These are phyloP conservation scores for Leptogaster cylindrica DNA, from an alignment of 2,888 invertebrate genomes.

Conservation along the genomic window DNA sequence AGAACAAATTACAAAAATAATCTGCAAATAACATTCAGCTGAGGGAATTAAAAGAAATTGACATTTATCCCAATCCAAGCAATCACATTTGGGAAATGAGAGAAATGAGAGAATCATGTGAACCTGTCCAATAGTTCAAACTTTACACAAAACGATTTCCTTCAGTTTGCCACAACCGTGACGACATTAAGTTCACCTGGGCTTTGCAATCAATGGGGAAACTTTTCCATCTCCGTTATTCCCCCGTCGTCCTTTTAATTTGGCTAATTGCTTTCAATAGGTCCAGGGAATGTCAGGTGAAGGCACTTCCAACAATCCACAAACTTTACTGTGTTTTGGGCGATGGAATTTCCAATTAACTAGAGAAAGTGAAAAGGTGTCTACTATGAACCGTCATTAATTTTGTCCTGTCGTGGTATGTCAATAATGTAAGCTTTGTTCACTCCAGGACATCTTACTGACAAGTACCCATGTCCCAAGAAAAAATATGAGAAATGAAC, in stretches of 20 bases:
- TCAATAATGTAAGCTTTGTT: slow-evolving; percentile 20
- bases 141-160: background rate
- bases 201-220: background rate
- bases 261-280: slow-evolving; percentile 39
- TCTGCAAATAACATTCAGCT: slow-evolving; percentile 1
- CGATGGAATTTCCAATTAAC: slow-evolving; percentile 37
- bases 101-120: background rate
- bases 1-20: slow-evolving; percentile 3
- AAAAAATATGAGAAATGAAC: slow-evolving; percentile 18
- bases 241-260: slow-evolving; percentile 27
- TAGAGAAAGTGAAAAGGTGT: slow-evolving; percentile 35
- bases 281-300: slow-evolving; percentile 27
- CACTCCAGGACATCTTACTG: slow-evolving; percentile 18
- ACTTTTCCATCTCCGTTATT: background rate
- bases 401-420: slow-evolving; percentile 32
- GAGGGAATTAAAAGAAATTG: slow-evolving; percentile 20
- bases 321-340: slow-evolving; percentile 5
- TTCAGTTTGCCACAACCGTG: background rate
- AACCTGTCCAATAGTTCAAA: background rate
- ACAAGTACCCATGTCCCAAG: background rate
- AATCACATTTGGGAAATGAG: slow-evolving; percentile 19
- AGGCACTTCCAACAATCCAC: slow-evolving; percentile 34
- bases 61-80: slow-evolving; percentile 7
- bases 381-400: slow-evolving; percentile 37
- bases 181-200: background rate